Conservation (phyloP, 2,888 invertebrate species). For the Hemistola chrysoprasaria region DNA sequence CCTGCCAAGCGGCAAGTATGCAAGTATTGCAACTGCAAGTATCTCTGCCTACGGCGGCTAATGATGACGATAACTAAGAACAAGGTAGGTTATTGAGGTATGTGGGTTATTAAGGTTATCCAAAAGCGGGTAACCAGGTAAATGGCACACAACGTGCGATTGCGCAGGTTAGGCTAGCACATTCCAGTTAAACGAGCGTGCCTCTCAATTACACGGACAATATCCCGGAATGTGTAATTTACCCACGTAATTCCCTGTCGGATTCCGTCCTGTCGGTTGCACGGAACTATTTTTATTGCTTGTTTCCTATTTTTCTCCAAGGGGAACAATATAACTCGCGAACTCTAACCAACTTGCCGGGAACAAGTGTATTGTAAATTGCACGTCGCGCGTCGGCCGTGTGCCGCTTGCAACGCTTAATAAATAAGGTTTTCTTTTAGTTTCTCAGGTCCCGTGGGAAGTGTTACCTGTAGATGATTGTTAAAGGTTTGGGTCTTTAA, state of each 20-base stretch:
- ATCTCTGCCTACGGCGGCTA: too few species aligned
- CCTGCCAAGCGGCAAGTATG: too few species aligned
- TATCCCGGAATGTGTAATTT: slow-evolving; percentile 80
- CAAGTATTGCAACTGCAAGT: too few species aligned
- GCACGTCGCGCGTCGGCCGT: slow-evolving; percentile 53
- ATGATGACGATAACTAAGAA: too few species aligned
- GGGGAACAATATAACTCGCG: slow-evolving; percentile 72
- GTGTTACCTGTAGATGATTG: slow-evolving; percentile 28
- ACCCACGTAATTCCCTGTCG: slow-evolving; percentile 76
- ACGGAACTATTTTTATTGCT: slow-evolving; percentile 79
- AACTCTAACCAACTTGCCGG: slow-evolving; percentile 67
- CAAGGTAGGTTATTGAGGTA: too few species aligned
- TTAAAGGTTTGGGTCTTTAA: background rate
- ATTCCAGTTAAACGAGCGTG: slow-evolving; percentile 54
- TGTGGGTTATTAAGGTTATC: background rate
- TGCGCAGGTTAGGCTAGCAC: slow-evolving; percentile 31
- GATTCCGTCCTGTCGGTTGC: slow-evolving; percentile 73
- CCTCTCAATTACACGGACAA: slow-evolving; percentile 69
- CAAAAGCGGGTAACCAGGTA: slow-evolving; percentile 2
- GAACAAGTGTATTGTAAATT: slow-evolving; percentile 71
- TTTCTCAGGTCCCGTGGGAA: slow-evolving; percentile 46
- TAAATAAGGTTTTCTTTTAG: slow-evolving; percentile 1
- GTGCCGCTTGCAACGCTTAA: slow-evolving; percentile 26
- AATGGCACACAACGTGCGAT: slow-evolving; percentile 18
- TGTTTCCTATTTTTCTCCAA: slow-evolving; percentile 77